Conservation (phyloP, 1,140 invertebrate genomes). For the Drosophila hydei region DNA sequence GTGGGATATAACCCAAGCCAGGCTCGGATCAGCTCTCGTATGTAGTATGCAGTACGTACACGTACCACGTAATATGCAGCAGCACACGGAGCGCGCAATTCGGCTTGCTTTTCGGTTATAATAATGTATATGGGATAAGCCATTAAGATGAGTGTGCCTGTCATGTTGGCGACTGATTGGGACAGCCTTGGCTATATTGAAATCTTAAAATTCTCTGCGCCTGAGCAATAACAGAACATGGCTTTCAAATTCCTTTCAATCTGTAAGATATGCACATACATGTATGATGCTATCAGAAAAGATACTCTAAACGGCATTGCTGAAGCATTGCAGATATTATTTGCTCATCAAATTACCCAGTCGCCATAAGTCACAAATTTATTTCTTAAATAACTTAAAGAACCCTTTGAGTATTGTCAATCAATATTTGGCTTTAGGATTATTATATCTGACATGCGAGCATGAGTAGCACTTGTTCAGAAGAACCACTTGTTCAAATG, state of each 20-base stretch:
- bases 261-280: neutral
- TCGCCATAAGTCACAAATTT: neutral
- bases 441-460: slow-evolving; percentile 12
- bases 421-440: slow-evolving; percentile 19
- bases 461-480: neutral
- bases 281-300: no score
- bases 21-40: neutral
- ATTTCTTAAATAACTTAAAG: slow-evolving; percentile 1
- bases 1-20: slow-evolving; percentile 58
- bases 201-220: slow-evolving; percentile 14
- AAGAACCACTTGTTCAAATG: slow-evolving; percentile 7
- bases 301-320: no score
- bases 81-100: slow-evolving; percentile 25
- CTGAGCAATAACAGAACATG: slow-evolving; percentile 6
- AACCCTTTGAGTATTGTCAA: slow-evolving; percentile 23
- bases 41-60: neutral
- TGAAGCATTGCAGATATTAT: no score
- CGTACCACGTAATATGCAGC: slow-evolving; percentile 16
- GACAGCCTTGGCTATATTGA: slow-evolving; percentile 4
- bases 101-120: slow-evolving; percentile 11
- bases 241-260: slow-evolving; percentile 1
- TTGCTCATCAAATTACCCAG: no score
- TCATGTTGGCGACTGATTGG: slow-evolving; percentile 20
- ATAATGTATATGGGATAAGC: slow-evolving; percentile 37
- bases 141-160: slow-evolving; percentile 26